phyloP scores from a whole-genome alignment of 2,113 vertebrate species.

The Telmatochromis sp. region DNA sequence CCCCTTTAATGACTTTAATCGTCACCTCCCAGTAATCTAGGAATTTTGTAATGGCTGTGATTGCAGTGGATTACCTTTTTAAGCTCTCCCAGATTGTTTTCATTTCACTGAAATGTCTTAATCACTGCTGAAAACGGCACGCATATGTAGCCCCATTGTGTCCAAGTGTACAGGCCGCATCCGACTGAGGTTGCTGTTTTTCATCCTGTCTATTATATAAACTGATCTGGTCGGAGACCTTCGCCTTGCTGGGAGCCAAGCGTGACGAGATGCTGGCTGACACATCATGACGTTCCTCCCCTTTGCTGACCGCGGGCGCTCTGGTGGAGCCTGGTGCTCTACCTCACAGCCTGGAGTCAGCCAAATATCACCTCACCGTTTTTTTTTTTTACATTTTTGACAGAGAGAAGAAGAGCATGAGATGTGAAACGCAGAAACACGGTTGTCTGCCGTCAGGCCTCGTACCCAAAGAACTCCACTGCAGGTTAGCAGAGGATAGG shows the following conservation, averaged over 20 bases:
- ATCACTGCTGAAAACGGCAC: neutral
- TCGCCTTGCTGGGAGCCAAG: slow-evolving; percentile 46
- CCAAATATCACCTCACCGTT: slow-evolving; percentile 38
- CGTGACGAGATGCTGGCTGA: slow-evolving; percentile 63
- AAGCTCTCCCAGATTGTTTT: neutral
- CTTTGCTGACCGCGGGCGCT: slow-evolving; percentile 14
- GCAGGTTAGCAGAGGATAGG: neutral
- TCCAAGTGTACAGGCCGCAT: slow-evolving; percentile 22
- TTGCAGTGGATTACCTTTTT: neutral
- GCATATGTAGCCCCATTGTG: slow-evolving; percentile 15
- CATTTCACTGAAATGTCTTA: neutral
- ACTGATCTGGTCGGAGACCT: slow-evolving; percentile 56
- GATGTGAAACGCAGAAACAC: slow-evolving; percentile 12
- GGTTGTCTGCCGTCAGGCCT: neutral
- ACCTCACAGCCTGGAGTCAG: slow-evolving; percentile 45
- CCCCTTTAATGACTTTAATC: neutral
- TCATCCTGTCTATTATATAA: slow-evolving; percentile 53
- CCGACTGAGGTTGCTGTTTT: slow-evolving; percentile 39
- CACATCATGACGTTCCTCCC: slow-evolving; percentile 32
- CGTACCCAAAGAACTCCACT: neutral
- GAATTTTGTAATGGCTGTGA: neutral
- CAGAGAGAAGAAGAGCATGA: neutral
- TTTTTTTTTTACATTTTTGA: neutral
- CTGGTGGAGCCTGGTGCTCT: slow-evolving; percentile 38
- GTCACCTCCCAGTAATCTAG: neutral